Conservation (phyloP, 1,140 invertebrate genomes). For the Trissolcus basalis region DNA sequence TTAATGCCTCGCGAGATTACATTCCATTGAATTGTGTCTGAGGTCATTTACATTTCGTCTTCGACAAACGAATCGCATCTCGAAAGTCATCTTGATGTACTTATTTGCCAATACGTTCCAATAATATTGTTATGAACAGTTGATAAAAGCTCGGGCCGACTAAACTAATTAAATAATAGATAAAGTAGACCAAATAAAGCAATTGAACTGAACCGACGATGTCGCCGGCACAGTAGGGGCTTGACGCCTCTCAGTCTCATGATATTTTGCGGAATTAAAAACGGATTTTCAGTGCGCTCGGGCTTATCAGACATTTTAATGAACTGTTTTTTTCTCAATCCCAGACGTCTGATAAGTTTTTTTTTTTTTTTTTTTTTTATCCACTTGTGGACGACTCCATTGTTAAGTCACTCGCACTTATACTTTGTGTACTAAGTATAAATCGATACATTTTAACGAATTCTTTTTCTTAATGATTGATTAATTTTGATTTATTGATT, state of each 20-base stretch:
- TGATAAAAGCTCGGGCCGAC: not conserved
- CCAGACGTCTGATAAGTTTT: conserved; percentile 1
- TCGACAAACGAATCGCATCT: conserved; percentile 28
- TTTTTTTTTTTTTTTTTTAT: not conserved
- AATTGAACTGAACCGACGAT: not conserved
- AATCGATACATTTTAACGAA: too few relatives aligned
- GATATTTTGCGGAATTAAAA: conserved; percentile 9
- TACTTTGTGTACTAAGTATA: too few relatives aligned
- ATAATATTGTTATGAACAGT: conserved; percentile 2
- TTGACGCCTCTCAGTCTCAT: conserved; percentile 18
- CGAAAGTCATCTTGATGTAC: conserved; percentile 45
- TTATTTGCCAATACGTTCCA: conserved; percentile 30
- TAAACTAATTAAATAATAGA: conserved; percentile 35
- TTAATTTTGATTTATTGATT: too few relatives aligned
- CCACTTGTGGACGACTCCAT: too few relatives aligned
- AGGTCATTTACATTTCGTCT: conserved; percentile 50
- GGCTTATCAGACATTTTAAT: conserved; percentile 3
- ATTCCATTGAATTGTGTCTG: conserved; percentile 40
- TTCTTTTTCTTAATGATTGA: too few relatives aligned
- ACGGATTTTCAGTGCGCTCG: conserved; percentile 5
- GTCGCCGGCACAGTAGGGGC: not conserved
- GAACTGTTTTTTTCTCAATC: not conserved
- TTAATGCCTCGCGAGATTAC: conserved; percentile 18
- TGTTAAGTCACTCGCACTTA: too few relatives aligned
- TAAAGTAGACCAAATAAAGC: conserved; percentile 16